Percentiles rank a stretch among this genome's conserved stretches.
Evolutionary conservation across 2,113 vertebrate species (phyloP).

Genomic region (Gambusia holbrooki): DNA sequence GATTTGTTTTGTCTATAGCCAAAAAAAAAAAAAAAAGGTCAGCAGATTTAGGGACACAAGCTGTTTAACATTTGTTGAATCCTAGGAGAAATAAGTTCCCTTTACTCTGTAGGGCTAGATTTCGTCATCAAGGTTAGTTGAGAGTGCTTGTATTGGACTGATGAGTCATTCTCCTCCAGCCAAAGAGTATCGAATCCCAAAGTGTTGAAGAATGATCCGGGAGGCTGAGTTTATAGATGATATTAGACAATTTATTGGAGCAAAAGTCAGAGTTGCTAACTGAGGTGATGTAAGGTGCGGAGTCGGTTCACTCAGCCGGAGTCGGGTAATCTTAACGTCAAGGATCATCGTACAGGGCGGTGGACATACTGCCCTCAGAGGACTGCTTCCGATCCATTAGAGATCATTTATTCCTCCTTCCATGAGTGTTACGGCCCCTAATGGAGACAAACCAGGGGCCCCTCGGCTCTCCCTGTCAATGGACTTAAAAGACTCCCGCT

Average conservation of each 20-base stretch:
- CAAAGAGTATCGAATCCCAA: neutral
- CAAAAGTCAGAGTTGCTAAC: neutral
- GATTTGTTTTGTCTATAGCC: too few species aligned
- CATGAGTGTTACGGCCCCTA: conserved; percentile 42
- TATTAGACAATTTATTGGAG: neutral
- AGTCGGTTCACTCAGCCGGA: conserved; percentile 20
- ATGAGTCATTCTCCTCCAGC: neutral
- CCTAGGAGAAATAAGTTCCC: neutral
- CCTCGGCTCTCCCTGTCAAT: conserved; percentile 4
- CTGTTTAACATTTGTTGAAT: too few species aligned
- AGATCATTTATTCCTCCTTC: conserved; percentile 41
- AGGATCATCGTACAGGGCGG: conserved; percentile 14
- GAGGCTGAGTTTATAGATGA: conserved; percentile 12
- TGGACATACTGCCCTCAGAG: conserved; percentile 16
- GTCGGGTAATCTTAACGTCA: conserved; percentile 45
- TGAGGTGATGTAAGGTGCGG: conserved; percentile 1
- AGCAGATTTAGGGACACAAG: too few species aligned
- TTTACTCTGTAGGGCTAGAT: neutral
- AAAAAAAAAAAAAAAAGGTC: too few species aligned
- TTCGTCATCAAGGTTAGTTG: neutral
- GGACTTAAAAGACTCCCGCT: neutral
- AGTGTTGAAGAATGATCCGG: neutral
- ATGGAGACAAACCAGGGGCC: conserved; percentile 54
- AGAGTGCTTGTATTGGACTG: neutral
- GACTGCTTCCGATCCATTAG: conserved; percentile 48